These are phyloP conservation scores for Tetramorium alpestre DNA, from an alignment of 1,140 invertebrate species.

Conservation along the genomic window DNA sequence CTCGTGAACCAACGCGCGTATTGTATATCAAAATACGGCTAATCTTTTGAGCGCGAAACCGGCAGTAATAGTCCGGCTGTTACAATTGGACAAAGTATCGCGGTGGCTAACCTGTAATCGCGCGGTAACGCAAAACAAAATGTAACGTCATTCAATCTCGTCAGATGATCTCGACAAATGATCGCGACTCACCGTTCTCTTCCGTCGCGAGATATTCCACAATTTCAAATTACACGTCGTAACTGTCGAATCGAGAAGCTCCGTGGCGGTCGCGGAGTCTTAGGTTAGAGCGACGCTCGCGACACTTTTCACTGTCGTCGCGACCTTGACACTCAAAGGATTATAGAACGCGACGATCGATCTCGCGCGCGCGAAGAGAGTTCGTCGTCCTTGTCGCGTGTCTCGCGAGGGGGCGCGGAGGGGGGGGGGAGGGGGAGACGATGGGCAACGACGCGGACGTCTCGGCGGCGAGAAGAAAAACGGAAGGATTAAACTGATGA, in stretches of 20 bases:
- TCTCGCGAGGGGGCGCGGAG: no score
- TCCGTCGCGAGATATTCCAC: neutral
- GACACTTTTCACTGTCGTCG: constrained; percentile 42
- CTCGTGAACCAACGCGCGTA: neutral
- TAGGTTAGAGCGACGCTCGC: constrained; percentile 10
- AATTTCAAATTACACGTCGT: neutral
- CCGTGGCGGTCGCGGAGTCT: no score
- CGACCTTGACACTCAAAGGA: constrained; percentile 54
- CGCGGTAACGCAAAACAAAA: neutral
- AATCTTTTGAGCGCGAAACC: constrained; percentile 4
- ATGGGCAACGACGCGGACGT: neutral
- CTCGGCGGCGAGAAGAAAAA: neutral
- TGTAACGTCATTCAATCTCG: no score
- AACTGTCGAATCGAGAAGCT: neutral
- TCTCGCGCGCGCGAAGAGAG: constrained; percentile 17
- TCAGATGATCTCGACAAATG: neutral
- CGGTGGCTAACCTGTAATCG: neutral
- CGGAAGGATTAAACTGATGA: neutral
- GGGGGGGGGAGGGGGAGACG: neutral
- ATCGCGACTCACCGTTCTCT: neutral
- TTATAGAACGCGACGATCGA: constrained; percentile 41
- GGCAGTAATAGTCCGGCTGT: neutral
- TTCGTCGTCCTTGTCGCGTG: constrained; percentile 37
- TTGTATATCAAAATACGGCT: neutral
- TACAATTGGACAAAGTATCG: neutral